Base-by-base conservation (phyloP, 2,888 invertebrate species). In the Orthonychiurus folsomi region DNA sequence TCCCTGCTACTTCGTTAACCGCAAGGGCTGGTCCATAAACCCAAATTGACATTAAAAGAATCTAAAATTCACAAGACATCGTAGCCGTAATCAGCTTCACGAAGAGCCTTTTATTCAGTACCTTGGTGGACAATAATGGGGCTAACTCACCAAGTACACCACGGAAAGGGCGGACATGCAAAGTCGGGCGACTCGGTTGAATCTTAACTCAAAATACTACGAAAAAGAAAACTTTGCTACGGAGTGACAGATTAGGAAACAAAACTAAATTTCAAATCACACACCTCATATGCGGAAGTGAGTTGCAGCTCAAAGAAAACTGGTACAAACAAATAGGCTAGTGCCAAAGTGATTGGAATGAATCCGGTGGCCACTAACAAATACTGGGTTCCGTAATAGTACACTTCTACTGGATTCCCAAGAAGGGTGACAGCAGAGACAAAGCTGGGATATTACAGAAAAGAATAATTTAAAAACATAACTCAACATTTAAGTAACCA, bases 1-100 rank as follows among this genome's bases (percentile, higher is more conserved):
- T 82, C 28, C 90, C 90, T 57, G 90, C 89, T 59, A 91, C 91
- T 84, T 88, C 88, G 78, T 85, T 86, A 74, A 93, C 86, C 1
- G 92, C 91, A 73, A 92, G 78, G 1, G 91, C 88, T 59, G 92
- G 92, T 2, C 91, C 91, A 76, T 91, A 92, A 66, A 93, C 85
- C 0, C 91, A 91, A 63, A 92, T 86, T 1, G 91, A 88, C 76
- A 82, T 78, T 27, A 67, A 70, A 50, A 66, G 27, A 9, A 60
- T 59, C 61, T 63, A 21, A 2, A 28, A 27, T 3, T 9, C 3
- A 56, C 15, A 15, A 56, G 23, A 56, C 18, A 12, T 56, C 48
- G 48, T 15, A 48, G 48, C 12, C n/a, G 48, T 15, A n/a, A n/a
- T n/a, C n/a, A n/a, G n/a, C n/a, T n/a, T 12, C 48, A 48, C n/a